These are phyloP conservation scores for Ophraella communa DNA, from an alignment of 2,888 invertebrate species.

Conservation along the genomic window DNA sequence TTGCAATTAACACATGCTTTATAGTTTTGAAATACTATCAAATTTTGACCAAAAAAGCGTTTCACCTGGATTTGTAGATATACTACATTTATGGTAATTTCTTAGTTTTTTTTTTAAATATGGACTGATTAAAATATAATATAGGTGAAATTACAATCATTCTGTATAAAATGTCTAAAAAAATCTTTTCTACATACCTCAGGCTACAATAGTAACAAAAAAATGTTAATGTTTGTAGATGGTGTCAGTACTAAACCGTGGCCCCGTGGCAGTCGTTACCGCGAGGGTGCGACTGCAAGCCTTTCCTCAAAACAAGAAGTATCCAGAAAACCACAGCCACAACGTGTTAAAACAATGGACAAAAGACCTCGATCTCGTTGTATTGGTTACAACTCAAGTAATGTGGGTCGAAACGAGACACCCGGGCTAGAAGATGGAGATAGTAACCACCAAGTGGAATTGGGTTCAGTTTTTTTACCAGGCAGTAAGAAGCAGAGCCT, in stretches of 20 bases:
- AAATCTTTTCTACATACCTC: no score
- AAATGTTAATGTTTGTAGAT: constrained; percentile 55
- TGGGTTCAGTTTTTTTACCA: constrained; percentile 81
- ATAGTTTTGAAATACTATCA: no score
- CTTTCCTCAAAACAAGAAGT: constrained; percentile 68
- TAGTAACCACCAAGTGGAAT: constrained; percentile 68
- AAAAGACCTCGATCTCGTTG: constrained; percentile 74
- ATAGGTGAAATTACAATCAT: no score
- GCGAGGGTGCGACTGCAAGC: constrained; percentile 67
- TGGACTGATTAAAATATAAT: no score
- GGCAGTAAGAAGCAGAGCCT: constrained; percentile 92
- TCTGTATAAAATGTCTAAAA: no score
- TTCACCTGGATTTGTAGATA: no score
- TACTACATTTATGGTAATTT: no score
- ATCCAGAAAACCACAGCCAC: constrained; percentile 72
- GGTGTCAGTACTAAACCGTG: constrained; percentile 66
- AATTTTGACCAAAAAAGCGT: no score
- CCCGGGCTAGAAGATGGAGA: constrained; percentile 65
- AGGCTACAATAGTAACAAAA: no score
- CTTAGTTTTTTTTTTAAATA: no score
- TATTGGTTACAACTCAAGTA: constrained; percentile 62
- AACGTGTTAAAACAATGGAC: constrained; percentile 71
- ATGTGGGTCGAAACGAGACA: constrained; percentile 73
- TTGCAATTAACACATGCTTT: no score
- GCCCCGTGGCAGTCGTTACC: constrained; percentile 67